Percentiles rank a stretch among this genome's conserved stretches.
Evolutionary conservation across 2,797 vertebrate species (phyloP).

Genomic region (Falco concolor): DNA sequence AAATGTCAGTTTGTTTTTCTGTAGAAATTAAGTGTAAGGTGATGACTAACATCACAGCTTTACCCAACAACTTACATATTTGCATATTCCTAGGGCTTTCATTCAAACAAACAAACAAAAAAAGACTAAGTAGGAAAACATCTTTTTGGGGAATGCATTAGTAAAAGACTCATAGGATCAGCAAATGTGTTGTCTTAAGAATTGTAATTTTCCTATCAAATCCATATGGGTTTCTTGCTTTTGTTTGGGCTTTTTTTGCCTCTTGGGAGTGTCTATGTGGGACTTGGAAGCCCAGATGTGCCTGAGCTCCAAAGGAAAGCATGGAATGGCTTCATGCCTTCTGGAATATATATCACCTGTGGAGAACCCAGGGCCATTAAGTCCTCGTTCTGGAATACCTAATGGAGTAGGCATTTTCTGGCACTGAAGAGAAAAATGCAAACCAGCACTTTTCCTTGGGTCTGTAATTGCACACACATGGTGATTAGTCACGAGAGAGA

Average conservation of each 20-base stretch:
- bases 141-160: not conserved
- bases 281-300: not conserved
- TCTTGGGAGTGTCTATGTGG: not conserved
- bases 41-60: constrained; percentile 18
- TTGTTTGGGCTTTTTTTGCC: not conserved
- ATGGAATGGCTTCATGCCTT: not conserved
- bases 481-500: not conserved
- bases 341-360: fast-evolving
- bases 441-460: not conserved
- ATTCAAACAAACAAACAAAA: not conserved
- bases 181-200: not conserved
- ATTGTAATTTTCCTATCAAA: not conserved
- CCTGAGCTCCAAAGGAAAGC: not conserved
- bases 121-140: not conserved
- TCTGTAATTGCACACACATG: not conserved
- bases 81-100: not conserved
- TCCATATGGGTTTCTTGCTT: not conserved
- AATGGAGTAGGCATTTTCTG: not conserved
- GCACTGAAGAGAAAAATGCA: not conserved
- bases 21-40: not conserved
- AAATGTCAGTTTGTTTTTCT: constrained; percentile 11
- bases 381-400: not conserved
- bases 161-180: not conserved
- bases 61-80: not conserved
- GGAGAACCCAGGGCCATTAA: not conserved